Conservation (phyloP, 2,113 vertebrate species). For the Marcusenius ussheri region DNA sequence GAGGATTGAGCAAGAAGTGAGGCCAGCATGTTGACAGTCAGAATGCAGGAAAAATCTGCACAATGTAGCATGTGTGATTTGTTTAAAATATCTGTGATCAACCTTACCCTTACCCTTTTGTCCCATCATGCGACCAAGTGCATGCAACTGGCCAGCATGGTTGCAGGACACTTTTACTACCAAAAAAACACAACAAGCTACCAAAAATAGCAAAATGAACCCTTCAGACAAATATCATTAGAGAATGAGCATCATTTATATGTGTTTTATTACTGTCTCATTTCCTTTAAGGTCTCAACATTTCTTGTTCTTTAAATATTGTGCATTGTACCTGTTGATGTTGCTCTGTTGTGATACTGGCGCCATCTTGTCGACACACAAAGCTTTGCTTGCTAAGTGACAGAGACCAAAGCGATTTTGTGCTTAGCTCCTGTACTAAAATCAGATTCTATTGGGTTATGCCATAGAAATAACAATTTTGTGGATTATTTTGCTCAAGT, state of each 20-base stretch:
- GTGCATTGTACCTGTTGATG: slow-evolving; percentile 30
- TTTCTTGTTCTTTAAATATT: background rate
- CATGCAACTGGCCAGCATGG: slow-evolving; percentile 14
- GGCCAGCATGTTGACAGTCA: background rate
- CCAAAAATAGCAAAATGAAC: background rate
- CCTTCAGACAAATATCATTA: background rate
- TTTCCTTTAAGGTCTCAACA: slow-evolving; percentile 8
- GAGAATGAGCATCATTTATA: slow-evolving; percentile 8
- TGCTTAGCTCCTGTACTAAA: background rate
- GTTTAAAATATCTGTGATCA: background rate
- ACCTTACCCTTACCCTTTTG: background rate
- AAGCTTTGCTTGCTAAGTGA: slow-evolving; percentile 53
- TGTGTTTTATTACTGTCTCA: slow-evolving; percentile 25
- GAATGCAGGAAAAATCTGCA: background rate
- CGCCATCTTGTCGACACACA: slow-evolving; percentile 55
- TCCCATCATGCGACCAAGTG: background rate
- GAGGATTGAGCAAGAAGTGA: background rate
- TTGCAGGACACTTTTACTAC: background rate
- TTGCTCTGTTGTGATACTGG: slow-evolving; percentile 38
- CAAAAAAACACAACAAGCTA: background rate
- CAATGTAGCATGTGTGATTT: background rate
- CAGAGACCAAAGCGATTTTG: slow-evolving; percentile 51
- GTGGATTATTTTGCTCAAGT: background rate
- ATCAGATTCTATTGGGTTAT: background rate
- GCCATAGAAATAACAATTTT: background rate